These are phyloP conservation scores for Calameuta filiformis DNA, from an alignment of 2,888 invertebrate species.

Conservation along the genomic window DNA sequence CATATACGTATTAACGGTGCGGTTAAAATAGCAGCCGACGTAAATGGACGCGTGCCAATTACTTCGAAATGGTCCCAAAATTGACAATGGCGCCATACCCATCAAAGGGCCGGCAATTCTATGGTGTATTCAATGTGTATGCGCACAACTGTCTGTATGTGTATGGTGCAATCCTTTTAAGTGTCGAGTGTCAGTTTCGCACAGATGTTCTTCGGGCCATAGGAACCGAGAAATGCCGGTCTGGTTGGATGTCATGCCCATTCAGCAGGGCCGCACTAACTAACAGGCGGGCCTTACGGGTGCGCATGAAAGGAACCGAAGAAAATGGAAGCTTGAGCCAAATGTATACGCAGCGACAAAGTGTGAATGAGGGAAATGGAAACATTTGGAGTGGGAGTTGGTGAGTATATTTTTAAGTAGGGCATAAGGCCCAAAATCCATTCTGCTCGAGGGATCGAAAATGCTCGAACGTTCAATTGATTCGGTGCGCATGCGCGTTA, in stretches of 20 bases:
- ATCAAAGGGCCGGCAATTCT: neutral
- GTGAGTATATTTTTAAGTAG: neutral
- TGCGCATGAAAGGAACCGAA: neutral
- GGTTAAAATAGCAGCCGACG: neutral
- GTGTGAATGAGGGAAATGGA: neutral
- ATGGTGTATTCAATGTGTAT: neutral
- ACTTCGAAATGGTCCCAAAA: neutral
- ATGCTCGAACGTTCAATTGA: neutral
- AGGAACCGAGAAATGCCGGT: neutral
- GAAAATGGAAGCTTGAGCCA: neutral
- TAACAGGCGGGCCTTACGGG: neutral
- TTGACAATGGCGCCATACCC: neutral
- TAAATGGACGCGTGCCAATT: neutral
- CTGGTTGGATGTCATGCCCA: neutral
- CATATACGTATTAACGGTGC: neutral
- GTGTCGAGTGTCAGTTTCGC: neutral
- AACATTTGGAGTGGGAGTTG: neutral
- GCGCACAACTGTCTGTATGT: neutral
- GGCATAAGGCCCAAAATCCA: neutral
- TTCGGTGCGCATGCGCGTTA: constrained; percentile 15
- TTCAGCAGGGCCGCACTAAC: neutral
- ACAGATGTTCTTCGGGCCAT: neutral
- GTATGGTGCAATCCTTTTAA: neutral
- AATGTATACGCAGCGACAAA: neutral
- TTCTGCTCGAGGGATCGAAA: neutral